Evolutionary conservation across 2,113 vertebrate species (phyloP), one percentile per base, ranked within the genome.

Genomic region (Clarias magur): DNA sequence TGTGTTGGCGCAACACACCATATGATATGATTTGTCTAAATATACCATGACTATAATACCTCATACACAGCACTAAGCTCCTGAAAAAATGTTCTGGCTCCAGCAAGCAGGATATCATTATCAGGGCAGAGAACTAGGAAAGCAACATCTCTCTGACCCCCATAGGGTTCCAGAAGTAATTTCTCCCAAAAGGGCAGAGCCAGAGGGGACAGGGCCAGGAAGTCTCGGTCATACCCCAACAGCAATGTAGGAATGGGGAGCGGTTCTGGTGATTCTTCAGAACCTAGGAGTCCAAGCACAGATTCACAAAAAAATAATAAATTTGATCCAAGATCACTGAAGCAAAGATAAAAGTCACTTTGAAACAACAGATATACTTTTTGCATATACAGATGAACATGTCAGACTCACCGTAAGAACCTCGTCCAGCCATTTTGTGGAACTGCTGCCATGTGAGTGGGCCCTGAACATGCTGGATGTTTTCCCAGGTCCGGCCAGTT

Each of bases 391-490:
- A 78, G 54, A 34, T 4, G 42, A 34, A 68, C 17, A 12, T 7
- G 53, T 59, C 27, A n/a, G 78, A 76, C 13, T 90, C 93, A 99
- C 98, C 98, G 0, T 99, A 99, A 83, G 98, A 99, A 9, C 98
- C 98, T 63, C 98, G 95, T 16, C 98, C 98, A 1, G 98, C 98
- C 97, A 99, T 99, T 89, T 99, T 99, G 88, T 99, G 98, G 94
- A 99, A 99, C 82, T 99, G 98, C 94, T 99, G 98, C 98, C 98
- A 99, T 57, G 98, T 99, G 88, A 99, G 97, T 0, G 98, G 98
- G 3, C 98, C 98, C 94, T 99, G 98, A 84, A 99, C 98, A 0
- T 99, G 98, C 93, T 99, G 98, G 92, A 99, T 99, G 84, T 99
- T 99, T 88, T 99, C 98, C 98, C 98, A 99, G 67, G 98, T 99